Percentiles rank a stretch among this genome's conserved stretches.
Conservation (phyloP, 2,797 vertebrate genomes). For the Delichon dasypus region DNA sequence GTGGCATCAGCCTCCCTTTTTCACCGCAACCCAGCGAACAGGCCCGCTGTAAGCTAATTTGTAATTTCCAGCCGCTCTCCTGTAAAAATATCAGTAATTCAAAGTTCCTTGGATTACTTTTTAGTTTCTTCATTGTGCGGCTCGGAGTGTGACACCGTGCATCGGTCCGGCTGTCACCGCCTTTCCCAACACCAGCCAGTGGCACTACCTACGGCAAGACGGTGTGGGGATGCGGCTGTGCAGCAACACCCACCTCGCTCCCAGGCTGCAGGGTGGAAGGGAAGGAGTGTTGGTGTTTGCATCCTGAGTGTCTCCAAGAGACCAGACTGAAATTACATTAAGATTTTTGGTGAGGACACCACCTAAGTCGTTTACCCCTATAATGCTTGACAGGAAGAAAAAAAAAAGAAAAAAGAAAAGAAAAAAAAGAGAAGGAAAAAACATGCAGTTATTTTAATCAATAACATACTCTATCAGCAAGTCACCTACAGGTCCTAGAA, state of each 20-base stretch:
- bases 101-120: neutral
- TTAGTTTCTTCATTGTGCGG: neutral
- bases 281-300: neutral
- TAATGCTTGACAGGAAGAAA: neutral
- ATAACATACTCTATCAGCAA: neutral
- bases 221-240: accelerated
- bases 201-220: accelerated
- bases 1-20: neutral
- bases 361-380: neutral
- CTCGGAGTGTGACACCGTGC: accelerated
- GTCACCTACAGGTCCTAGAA: neutral
- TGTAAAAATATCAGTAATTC: neutral
- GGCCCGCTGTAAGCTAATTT: neutral
- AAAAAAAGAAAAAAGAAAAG: neutral
- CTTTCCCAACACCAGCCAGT: neutral
- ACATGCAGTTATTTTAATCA: neutral
- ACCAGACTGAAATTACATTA: neutral
- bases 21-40: neutral
- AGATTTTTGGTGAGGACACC: neutral
- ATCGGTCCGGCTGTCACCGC: neutral
- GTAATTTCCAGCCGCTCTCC: neutral
- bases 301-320: neutral
- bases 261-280: neutral
- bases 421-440: too few species aligned
- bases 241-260: accelerated